These are phyloP conservation scores for Acanthurus lineatus DNA, from an alignment of 2,797 vertebrate genomes.

Conservation along the genomic window DNA sequence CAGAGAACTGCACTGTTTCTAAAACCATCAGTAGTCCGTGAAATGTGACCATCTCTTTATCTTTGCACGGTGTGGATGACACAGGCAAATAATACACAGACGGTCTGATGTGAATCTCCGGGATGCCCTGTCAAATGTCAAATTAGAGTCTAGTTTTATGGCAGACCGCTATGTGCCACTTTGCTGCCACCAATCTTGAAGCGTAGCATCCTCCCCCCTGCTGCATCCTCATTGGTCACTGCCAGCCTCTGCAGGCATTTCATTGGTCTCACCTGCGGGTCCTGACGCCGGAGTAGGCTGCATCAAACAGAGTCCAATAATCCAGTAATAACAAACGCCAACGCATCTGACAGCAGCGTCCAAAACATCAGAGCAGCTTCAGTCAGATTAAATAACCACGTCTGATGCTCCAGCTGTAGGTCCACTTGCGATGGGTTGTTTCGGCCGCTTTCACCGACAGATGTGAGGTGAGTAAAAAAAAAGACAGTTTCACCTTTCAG, in stretches of 20 bases:
- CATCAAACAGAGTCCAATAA: slow-evolving; percentile 51
- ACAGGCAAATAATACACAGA: not conserved
- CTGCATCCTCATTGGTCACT: slow-evolving; percentile 65
- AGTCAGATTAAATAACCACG: slow-evolving; percentile 7
- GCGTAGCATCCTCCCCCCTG: slow-evolving; percentile 43
- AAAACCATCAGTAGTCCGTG: not conserved
- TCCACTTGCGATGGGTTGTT: slow-evolving; percentile 40
- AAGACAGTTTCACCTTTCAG: not conserved
- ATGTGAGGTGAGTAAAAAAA: slow-evolving; percentile 63
- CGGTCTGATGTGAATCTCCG: not conserved
- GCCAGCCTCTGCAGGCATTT: not conserved
- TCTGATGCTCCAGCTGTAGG: not conserved
- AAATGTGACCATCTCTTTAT: not conserved
- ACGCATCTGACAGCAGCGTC: slow-evolving; percentile 34
- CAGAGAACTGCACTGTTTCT: not conserved
- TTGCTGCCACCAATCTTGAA: slow-evolving; percentile 61
- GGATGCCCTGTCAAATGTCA: slow-evolving; percentile 5
- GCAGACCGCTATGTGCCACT: slow-evolving; percentile 10
- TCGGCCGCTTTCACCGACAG: slow-evolving; percentile 40
- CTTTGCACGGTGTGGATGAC: not conserved
- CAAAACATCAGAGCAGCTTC: slow-evolving; percentile 7
- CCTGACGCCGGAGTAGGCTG: slow-evolving; percentile 49
- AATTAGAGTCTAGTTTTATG: not conserved
- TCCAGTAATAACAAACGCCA: slow-evolving; percentile 65
- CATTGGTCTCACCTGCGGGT: slow-evolving; percentile 68